phyloP scores from a whole-genome alignment of 2,888 invertebrate species.

The Cenopis cana region DNA sequence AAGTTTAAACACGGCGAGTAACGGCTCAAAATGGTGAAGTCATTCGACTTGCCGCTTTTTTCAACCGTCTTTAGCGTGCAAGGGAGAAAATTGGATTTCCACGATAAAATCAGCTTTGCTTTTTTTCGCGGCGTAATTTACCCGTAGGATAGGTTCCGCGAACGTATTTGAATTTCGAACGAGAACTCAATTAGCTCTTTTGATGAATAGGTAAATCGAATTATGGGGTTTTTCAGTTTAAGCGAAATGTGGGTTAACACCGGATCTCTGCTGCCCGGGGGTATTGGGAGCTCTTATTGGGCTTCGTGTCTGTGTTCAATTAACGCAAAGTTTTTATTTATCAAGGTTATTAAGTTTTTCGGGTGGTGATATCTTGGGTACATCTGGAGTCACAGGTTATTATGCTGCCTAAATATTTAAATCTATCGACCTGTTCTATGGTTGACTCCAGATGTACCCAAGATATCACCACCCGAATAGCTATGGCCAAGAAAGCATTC shows the following conservation, averaged over 20 bases:
- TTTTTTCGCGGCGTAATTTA: conserved; percentile 79
- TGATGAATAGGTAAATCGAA: conserved; percentile 45
- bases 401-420: too few species aligned
- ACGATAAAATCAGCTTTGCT: conserved; percentile 83
- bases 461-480: too few species aligned
- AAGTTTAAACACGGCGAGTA: conserved; percentile 81
- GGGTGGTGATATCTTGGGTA: too few species aligned
- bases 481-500: too few species aligned
- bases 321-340: too few species aligned
- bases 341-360: too few species aligned
- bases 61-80: conserved; percentile 83
- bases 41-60: conserved; percentile 84
- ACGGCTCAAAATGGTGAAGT: conserved; percentile 81
- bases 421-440: too few species aligned
- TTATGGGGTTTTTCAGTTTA: conserved; percentile 33
- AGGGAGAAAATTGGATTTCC: conserved; percentile 85
- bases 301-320: neutral
- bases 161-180: conserved; percentile 72
- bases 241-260: conserved; percentile 33
- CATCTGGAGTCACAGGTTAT: too few species aligned
- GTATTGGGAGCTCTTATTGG: neutral
- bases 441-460: too few species aligned
- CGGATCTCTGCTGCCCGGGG: conserved; percentile 10
- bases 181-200: conserved; percentile 76
- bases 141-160: conserved; percentile 68